Base-by-base conservation (phyloP, 2,888 invertebrate genomes). In the Ptilodon capucinus region DNA sequence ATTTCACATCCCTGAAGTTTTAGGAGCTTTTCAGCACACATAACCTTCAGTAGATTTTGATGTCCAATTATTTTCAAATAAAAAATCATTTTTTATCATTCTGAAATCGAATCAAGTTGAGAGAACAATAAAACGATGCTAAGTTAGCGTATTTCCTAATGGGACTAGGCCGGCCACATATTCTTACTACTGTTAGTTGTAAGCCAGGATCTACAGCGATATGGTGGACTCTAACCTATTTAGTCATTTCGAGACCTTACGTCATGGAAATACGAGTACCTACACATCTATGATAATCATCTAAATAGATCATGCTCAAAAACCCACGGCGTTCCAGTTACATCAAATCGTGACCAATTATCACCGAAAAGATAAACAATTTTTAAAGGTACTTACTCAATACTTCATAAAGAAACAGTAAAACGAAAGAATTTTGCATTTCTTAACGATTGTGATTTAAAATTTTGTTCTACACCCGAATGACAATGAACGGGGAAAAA, bases 401-500 rank as follows among this genome's bases (percentile, higher is more conserved):
- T 35, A 35, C 14, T 32, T 32, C 32, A 32, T 2, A 8, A 32
- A 18, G 35, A 17, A 35, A 19, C 39, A 19, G n/a, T 25, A 25
- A 14, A 25, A 25, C 23, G 14, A 25, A 25, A 13, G 38, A 38
- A 38, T 19, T 19, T 11, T 19, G 11, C 19, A 19, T 38, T 38
- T 19, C 53, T 60, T 56, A 57, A 55, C 62, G 57, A 64, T 59
- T 58, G 60, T 60, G 57, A 61, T 46, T 36, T 52, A 54, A 50
- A 51, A 54, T 57, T n/a, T 55, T 45, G 54, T 52, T 32, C 51
- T 46, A 56, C 60, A 59, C 54, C 54, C 53, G 61, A 71, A 76
- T 72, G 68, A 71, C 73, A 78, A 75, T 71, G 70, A 60, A 62
- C 54, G 9, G 7, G 54, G 51, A 52, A 66, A 63, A 58, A 58